Percentiles rank a stretch among this genome's conserved stretches.
Evolutionary conservation across 2,797 vertebrate species (phyloP).

Genomic region (Rhabdomys pumilio): DNA sequence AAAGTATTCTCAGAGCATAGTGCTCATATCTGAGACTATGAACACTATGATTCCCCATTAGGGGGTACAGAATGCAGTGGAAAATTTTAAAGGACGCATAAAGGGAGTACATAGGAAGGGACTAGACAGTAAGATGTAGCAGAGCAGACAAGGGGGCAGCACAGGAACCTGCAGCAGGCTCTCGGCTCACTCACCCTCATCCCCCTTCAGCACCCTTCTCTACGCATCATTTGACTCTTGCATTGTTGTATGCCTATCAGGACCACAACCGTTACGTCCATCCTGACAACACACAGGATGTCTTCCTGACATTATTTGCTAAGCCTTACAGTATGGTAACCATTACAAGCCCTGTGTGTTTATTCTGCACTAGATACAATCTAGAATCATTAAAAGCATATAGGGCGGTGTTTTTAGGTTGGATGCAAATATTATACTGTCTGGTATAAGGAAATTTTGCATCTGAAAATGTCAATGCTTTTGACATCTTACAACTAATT

Average conservation of each 20-base stretch:
- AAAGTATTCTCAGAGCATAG: background rate
- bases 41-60: background rate
- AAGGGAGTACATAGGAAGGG: background rate
- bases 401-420: accelerated
- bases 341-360: background rate
- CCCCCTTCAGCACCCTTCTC: no score
- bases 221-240: background rate
- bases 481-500: background rate
- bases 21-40: background rate
- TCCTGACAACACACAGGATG: background rate
- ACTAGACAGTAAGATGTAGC: background rate
- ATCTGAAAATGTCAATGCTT: background rate
- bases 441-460: background rate
- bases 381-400: background rate
- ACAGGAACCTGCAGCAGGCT: background rate
- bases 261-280: background rate
- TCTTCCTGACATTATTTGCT: background rate
- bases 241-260: background rate
- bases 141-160: accelerated
- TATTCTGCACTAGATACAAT: background rate
- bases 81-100: background rate
- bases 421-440: background rate
- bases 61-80: background rate
- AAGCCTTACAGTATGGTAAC: background rate
- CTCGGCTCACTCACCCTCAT: no score